These are phyloP conservation scores for Drosophila lacicola DNA, from an alignment of 2,888 invertebrate genomes.

Conservation along the genomic window DNA sequence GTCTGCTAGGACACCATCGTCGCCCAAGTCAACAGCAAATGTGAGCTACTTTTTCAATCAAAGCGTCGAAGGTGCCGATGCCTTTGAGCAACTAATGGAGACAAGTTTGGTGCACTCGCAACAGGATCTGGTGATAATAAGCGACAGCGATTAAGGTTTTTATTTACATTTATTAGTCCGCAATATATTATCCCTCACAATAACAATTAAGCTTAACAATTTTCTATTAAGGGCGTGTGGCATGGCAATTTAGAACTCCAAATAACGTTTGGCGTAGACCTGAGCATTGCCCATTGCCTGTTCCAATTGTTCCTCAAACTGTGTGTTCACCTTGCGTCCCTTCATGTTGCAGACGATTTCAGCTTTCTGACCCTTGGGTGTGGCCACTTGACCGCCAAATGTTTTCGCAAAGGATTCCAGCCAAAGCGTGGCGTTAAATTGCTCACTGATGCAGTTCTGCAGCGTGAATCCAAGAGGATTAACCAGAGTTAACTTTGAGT, in stretches of 20 bases:
- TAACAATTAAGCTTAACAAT: conserved; percentile 35
- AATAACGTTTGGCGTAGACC: conserved; percentile 84
- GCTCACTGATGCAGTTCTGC: conserved; percentile 86
- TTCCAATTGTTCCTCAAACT: conserved; percentile 88
- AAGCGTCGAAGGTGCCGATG: conserved; percentile 86
- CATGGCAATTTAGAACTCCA: conserved; percentile 40
- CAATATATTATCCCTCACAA: conserved; percentile 34
- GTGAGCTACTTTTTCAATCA: conserved; percentile 86
- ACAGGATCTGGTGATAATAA: conserved; percentile 51
- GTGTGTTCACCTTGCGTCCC: conserved; percentile 86
- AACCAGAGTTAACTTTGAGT: not conserved
- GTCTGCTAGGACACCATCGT: not conserved
- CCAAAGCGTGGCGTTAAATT: conserved; percentile 90
- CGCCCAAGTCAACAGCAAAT: conserved; percentile 35
- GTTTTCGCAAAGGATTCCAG: conserved; percentile 87
- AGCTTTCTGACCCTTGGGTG: conserved; percentile 87
- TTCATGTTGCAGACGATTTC: conserved; percentile 89
- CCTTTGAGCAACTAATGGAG: conserved; percentile 88
- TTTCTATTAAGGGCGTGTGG: not conserved
- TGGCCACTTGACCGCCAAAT: conserved; percentile 86
- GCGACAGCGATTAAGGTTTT: conserved; percentile 58
- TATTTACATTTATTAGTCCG: conserved; percentile 25
- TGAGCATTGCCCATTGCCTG: conserved; percentile 88
- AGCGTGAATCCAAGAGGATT: conserved; percentile 19
- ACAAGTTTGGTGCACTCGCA: conserved; percentile 66